Percentiles rank a stretch among this genome's conserved stretches.
phyloP scores from a whole-genome alignment of 2,113 vertebrate genomes.

The Psophia crepitans region DNA sequence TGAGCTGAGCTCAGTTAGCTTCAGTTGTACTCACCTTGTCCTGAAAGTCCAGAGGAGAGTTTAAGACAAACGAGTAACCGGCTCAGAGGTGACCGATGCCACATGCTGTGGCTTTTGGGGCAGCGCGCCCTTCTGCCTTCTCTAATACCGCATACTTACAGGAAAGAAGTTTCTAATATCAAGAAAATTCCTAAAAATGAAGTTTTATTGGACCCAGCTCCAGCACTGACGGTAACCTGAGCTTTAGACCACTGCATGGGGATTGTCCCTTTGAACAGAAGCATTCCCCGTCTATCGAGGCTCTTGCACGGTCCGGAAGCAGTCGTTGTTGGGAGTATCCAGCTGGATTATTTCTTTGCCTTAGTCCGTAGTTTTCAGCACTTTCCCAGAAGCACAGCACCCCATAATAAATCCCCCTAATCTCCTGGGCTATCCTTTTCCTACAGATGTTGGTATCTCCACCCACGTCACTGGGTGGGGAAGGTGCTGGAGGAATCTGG shows the following conservation, averaged over 20 bases:
- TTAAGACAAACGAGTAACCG: not conserved
- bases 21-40: not conserved
- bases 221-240: not conserved
- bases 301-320: not conserved
- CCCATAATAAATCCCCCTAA: accelerated
- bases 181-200: not conserved
- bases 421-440: no score
- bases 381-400: not conserved
- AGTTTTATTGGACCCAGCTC: not conserved
- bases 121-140: not conserved
- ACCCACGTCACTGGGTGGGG: no score
- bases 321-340: not conserved
- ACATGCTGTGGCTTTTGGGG: not conserved
- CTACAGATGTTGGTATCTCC: not conserved
- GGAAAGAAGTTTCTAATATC: not conserved
- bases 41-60: not conserved
- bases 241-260: not conserved
- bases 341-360: not conserved
- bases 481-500: not conserved
- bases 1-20: not conserved
- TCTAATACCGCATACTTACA: accelerated
- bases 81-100: not conserved
- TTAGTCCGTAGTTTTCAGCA: not conserved
- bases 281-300: accelerated
- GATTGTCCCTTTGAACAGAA: not conserved